Base-by-base conservation (phyloP, 1,140 invertebrate species). In the Bursaphelenchus mucronatus region DNA sequence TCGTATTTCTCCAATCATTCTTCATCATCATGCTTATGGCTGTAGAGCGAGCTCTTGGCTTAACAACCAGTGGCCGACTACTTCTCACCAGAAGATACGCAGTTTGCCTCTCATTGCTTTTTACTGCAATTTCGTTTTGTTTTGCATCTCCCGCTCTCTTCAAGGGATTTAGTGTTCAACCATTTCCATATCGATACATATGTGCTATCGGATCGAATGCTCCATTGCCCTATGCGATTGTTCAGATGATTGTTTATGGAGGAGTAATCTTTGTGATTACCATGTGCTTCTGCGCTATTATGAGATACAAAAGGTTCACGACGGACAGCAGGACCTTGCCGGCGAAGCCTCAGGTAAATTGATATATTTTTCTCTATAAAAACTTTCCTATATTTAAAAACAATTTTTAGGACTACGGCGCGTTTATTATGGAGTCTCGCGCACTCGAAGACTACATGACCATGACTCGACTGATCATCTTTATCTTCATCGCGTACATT, bases 141-240 rank as follows among this genome's bases (percentile, higher is more conserved):
- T 73, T 69, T 51, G 68, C 69, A 8, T 8, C 63, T 13, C 69
- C 69, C n/a, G 13, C 61, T 5, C 54, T 73, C 5, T 47, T 73
- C 10, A 44, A 44, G 15, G 64, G 49, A 2, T 73, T 73, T 30
- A 54, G 51, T 8, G 66, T 70, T 6, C 56, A 61, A n/a, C 15
- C 53, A 3, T 75, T 58, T 47, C 21, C 45, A 0, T 73, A 50
- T 15, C 70, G 70, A 11, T 73, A 68, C 50, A 51, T 73, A n/a
- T 73, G 70, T 64, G 70, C 65, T 30, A 73, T 73, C 56, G 70
- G 70, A 59, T 61, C 58, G 69, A 72, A 52, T 41, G 52, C 70
- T 10, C 72, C 70, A 8, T 5, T 73, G 8, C n/a, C 64, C 8
- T 73, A 75, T 51, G 51, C 73, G 8, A 57, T 73, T 41, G 64